These are phyloP conservation scores for Orchesella cincta DNA, from an alignment of 1,140 invertebrate genomes.

Conservation along the genomic window DNA sequence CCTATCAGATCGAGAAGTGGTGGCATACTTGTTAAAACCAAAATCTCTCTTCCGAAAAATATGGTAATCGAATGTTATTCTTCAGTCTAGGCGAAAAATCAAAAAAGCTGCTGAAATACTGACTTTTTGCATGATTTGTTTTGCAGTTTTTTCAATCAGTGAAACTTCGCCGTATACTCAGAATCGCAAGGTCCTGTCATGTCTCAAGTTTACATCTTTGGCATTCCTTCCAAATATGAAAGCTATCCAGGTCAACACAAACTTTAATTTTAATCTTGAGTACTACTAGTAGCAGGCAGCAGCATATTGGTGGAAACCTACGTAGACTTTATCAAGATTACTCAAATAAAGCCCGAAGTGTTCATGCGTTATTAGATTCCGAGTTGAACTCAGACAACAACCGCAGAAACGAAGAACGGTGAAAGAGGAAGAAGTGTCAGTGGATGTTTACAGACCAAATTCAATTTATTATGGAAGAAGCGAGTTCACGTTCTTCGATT, in stretches of 20 bases:
- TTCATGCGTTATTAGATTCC: constrained; percentile 53
- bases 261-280: background rate
- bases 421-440: constrained; percentile 63
- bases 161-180: background rate
- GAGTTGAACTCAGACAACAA: constrained; percentile 47
- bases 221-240: background rate
- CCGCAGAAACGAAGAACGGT: constrained; percentile 76
- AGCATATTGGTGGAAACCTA: background rate
- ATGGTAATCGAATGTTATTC: background rate
- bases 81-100: too few species aligned
- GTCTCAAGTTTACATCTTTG: background rate
- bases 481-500: constrained; percentile 72
- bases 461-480: constrained; percentile 87
- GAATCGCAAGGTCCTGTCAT: background rate
- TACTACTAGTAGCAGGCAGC: background rate
- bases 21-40: constrained; percentile 17
- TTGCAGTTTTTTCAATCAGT: background rate
- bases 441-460: constrained; percentile 94
- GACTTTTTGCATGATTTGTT: background rate
- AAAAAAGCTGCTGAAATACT: too few species aligned
- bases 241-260: background rate
- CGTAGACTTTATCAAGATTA: background rate
- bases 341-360: constrained; percentile 39
- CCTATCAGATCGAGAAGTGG: background rate
- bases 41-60: background rate